phyloP scores from a whole-genome alignment of 2,888 invertebrate genomes.

The Ormyrus thymus region DNA sequence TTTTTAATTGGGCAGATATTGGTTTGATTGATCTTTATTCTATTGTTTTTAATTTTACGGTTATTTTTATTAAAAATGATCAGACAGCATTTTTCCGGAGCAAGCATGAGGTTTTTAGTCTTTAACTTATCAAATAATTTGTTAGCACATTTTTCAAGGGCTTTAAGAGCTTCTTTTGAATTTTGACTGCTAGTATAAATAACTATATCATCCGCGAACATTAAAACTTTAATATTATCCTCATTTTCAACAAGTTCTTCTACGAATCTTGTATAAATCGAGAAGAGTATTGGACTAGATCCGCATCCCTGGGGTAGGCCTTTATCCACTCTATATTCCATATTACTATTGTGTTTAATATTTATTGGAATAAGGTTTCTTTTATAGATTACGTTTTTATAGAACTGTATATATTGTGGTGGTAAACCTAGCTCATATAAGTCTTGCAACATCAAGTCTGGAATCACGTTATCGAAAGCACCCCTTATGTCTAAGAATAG shows the following conservation, averaged over 20 bases:
- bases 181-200: too few species aligned
- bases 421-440: not conserved
- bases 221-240: too few species aligned
- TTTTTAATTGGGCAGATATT: not conserved
- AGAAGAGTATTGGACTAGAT: too few species aligned
- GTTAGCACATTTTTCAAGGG: not conserved
- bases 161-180: too few species aligned
- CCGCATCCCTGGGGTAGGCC: too few species aligned
- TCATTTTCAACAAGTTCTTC: too few species aligned
- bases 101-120: not conserved
- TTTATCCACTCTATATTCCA: too few species aligned
- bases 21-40: not conserved
- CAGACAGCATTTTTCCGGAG: not conserved
- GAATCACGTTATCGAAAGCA: not conserved
- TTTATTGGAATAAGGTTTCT: not conserved
- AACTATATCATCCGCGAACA: too few species aligned
- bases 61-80: slow-evolving; percentile 6
- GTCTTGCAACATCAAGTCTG: not conserved
- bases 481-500: too few species aligned
- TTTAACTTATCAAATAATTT: not conserved
- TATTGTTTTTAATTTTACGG: not conserved
- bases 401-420: not conserved
- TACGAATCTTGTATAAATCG: too few species aligned
- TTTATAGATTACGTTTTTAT: not conserved
- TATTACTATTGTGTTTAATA: too few species aligned